phyloP scores from a whole-genome alignment of 2,888 invertebrate genomes.

The Clistopyga incitator region DNA sequence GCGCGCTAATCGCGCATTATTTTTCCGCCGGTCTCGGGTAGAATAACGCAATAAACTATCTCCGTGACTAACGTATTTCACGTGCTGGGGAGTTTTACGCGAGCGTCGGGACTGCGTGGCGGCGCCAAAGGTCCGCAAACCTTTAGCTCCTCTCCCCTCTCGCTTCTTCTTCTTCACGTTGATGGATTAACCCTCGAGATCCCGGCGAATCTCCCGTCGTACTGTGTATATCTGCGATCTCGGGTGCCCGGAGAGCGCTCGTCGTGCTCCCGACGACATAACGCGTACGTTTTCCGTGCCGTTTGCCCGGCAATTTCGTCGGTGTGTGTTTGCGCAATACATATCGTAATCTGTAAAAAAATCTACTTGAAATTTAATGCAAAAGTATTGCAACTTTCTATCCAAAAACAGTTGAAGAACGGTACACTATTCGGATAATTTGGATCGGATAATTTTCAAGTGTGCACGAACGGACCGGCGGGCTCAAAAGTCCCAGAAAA shows the following conservation, averaged over 20 bases:
- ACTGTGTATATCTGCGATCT: conserved; percentile 29
- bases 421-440: no score
- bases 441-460: no score
- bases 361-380: no score
- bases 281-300: conserved; percentile 35
- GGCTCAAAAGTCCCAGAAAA: no score
- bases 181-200: conserved; percentile 52
- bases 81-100: conserved; percentile 24
- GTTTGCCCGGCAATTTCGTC: conserved; percentile 13
- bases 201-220: conserved; percentile 37
- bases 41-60: conserved; percentile 16
- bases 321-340: no score
- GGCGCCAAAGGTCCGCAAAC: conserved; percentile 50
- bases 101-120: conserved; percentile 26
- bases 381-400: no score
- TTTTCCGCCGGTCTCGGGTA: conserved; percentile 3
- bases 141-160: conserved; percentile 14
- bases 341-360: no score
- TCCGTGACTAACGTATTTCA: conserved; percentile 48
- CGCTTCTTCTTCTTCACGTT: conserved; percentile 42
- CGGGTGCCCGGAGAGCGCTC: conserved; percentile 14
- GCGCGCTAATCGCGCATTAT: not conserved
- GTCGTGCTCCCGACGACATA: conserved; percentile 29
- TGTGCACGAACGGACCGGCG: no score
- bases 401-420: no score